phyloP scores from a whole-genome alignment of 2,113 vertebrate genomes.

The Pterocles gutturalis region DNA sequence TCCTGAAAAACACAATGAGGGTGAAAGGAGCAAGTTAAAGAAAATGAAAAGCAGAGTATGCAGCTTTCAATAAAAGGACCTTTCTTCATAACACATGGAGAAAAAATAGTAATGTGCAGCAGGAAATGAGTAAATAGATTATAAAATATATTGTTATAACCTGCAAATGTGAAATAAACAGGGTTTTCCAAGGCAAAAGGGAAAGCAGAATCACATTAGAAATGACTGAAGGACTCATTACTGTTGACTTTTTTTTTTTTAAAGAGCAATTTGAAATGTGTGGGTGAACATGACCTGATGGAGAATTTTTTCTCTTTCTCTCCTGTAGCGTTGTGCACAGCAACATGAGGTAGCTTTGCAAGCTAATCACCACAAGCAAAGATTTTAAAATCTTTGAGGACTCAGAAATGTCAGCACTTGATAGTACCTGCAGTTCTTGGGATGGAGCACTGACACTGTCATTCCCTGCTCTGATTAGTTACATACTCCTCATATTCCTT shows the following conservation, averaged over 20 bases:
- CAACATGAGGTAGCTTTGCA: not conserved
- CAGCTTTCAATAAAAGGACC: not conserved
- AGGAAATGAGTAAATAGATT: not conserved
- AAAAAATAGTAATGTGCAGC: not conserved
- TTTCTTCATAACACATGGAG: not conserved
- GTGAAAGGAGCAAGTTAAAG: not conserved
- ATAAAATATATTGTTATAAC: not conserved
- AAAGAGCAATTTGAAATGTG: not conserved
- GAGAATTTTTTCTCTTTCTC: not conserved
- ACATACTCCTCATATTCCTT: not conserved
- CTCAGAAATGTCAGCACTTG: not conserved
- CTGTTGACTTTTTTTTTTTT: not conserved
- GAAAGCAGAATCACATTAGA: not conserved
- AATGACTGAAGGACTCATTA: not conserved
- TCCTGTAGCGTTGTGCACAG: fast-evolving
- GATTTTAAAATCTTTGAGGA: not conserved
- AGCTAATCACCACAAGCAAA: not conserved
- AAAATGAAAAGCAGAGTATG: not conserved
- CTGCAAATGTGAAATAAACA: not conserved
- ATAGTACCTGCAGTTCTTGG: not conserved
- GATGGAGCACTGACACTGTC: not conserved
- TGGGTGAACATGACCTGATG: not conserved
- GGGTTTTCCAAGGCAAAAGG: not conserved
- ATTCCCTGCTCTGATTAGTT: not conserved
- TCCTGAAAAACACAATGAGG: not conserved